Evolutionary conservation across 2,113 vertebrate species (phyloP), one percentile per base, ranked within the genome.

Genomic region (Hydrochoerus hydrochaeris): DNA sequence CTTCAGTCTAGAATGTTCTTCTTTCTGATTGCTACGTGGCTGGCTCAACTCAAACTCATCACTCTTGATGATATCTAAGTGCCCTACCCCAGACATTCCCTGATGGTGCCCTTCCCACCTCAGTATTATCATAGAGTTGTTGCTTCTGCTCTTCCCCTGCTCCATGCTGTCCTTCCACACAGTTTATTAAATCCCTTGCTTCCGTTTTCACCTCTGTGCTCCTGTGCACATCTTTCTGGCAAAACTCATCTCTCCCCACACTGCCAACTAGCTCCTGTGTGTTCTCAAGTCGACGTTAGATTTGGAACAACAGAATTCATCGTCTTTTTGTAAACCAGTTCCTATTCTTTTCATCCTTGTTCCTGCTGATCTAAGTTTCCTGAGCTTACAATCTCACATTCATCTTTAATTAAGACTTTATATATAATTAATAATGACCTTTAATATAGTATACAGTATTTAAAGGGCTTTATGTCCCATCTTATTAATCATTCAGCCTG

Each of bases 371-470:
- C 41, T 32, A 54, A 78, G 41, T 81, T 91, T 67, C 71, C 85
- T 86, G 54, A 57, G 2, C 24, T 91, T 95, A 38, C 7, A 89
- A 71, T 75, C 73, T 90, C 65, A 69, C 0, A 26, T n/a, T 82
- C 67, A 57, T 35, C 30, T 81, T 78, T 90, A 78, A 95, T 83
- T 88, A 88, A 94, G 63, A 75, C 58, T 17, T 94, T 38, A 30
- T 41, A 52, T 46, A 54, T 63, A 93, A 93, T 84, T 91, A 63
- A 60, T 78, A 78, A 46, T n/a, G 63, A 63, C 49, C 7, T 67
- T 91, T 90, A 54, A 54, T 89, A 12, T 62, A 52, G 24, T 46
- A 5, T 71, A 44, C 38, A 80, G 54, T 84, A 52, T 24, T 41
- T 9, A 84, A 85, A 78, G 44, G 54, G 30, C 46, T 82, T 46